Base-by-base conservation (phyloP, 1,140 invertebrate species). In the Hyles euphorbiae region DNA sequence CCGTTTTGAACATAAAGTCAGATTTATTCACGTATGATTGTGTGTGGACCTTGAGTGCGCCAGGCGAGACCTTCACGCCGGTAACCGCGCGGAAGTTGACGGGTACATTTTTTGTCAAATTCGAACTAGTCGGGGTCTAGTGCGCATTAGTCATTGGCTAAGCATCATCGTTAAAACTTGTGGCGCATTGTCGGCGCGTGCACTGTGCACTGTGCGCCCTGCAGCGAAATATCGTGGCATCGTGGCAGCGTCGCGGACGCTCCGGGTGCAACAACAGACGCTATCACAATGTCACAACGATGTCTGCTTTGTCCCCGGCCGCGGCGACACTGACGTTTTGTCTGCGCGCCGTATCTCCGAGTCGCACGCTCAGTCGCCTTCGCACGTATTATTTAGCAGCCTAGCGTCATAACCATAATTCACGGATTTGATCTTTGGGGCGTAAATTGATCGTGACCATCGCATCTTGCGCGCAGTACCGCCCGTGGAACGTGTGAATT, bases 31-130 rank as follows among this genome's bases (percentile, higher is more conserved):
- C 69, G 77, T 85, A 87, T 84, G 81, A 84, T 84, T 87, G 81
- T 87, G 83, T 81, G 74, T 81, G 79, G 82, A 88, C 85, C 85
- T 88, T 88, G 83, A 87, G 80, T 72, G 67, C 72, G 74, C 70
- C 69, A 72, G 78, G 74, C 70, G 76, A 88, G 81, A 88, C 85
- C 85, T 88, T 88, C 82, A 77, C 79, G 82, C 72, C 76, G 72
- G 85, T 88, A 87, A 88, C 85, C 74, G 85, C 83, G 85, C 85
- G 85, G 85, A 88, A 88, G 85, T 87, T 73, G 82, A 70, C 78
- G 72, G 78, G 69, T 81, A 79, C 69, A 75, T 80, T 88, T 68
- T 88, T 87, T 88, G 85, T 83, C 79, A 85, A 85, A 83, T 81
- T 84, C 72, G 75, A 80, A 74, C 77, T 88, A 70, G 83, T 78